phyloP scores from a whole-genome alignment of 2,888 invertebrate species.

The Micoletzkya japonica region DNA sequence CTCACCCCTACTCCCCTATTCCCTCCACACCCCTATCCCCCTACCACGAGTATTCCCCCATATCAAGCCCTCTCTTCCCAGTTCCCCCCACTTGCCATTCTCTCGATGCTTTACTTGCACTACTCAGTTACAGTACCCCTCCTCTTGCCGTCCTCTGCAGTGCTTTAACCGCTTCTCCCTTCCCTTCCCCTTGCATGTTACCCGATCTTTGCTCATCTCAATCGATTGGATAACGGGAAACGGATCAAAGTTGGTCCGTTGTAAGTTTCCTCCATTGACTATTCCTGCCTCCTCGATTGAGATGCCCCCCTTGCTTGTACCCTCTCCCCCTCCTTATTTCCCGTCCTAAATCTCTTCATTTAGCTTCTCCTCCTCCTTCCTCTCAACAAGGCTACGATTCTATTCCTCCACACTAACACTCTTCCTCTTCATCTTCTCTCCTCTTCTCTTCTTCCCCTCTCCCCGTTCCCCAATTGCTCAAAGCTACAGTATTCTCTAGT shows the following conservation, averaged over 20 bases:
- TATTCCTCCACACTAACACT: slow-evolving; percentile 1
- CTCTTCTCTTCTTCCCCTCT: not conserved
- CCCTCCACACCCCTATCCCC: not conserved
- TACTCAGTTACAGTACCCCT: not conserved
- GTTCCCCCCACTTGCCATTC: too few species aligned
- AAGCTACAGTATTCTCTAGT: not conserved
- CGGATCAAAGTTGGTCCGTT: too few species aligned
- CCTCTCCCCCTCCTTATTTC: not conserved
- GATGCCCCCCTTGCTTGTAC: not conserved
- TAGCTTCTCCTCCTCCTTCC: not conserved
- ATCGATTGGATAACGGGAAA: too few species aligned
- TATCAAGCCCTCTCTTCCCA: too few species aligned
- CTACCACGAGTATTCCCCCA: not conserved
- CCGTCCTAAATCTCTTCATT: slow-evolving; percentile 63
- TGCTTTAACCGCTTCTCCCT: not conserved
- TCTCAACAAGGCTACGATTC: not conserved
- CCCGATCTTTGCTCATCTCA: not conserved
- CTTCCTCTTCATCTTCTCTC: not conserved
- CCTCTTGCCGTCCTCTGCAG: not conserved
- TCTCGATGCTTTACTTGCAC: too few species aligned
- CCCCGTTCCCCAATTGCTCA: not conserved
- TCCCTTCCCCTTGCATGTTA: not conserved
- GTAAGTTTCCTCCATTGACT: not conserved
- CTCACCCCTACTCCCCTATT: not conserved
- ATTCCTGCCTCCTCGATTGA: not conserved